Base-by-base conservation (phyloP, 1,140 invertebrate genomes). In the Ceratina japonica region DNA sequence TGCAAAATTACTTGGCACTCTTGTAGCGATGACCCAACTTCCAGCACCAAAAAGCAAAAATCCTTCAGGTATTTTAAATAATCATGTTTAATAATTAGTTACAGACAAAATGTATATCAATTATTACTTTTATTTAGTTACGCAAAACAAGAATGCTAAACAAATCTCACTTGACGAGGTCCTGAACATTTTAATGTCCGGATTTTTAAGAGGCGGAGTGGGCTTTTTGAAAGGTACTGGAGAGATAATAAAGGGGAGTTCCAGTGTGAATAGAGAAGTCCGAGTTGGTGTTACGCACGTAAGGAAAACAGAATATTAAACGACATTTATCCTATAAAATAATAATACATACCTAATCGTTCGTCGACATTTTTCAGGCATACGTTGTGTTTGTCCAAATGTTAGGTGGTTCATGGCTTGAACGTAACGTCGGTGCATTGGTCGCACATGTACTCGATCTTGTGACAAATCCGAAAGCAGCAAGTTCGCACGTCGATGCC, bases 171-270 rank as follows among this genome's bases (percentile, higher is more conserved):
- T 99, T 31, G 98, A 99, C 78, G 98, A 99, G 91, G 97, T 97
- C 0, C 92, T 99, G 59, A 96, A 96, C 85, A 95, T 99, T 77
- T 92, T 99, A 81, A 97, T 98, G 94, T 96, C 97, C n/a, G 98
- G 98, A 54, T 99, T 99, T 93, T 90, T 99, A 2, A 94, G 97
- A 83, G 98, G 98, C 1, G 98, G 98, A 22, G 97, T 97, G 22
- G 98, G 98, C 16, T 99, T 99, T 91, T 92, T 99, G 4, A 99
- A 99, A 92, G 97, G 97, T 18, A 97, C 97, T 64, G 97, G 97
- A 8, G 98, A 99, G 92, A 99, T 99, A 87, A 99, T 99, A 80
- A 99, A 99, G 93, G 98, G 98, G 3, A 97, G 95, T 83, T 97
- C 97, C 0, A 95, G 96, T 15, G 96, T 99, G 0, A 98, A 98